phyloP scores from a whole-genome alignment of 2,888 invertebrate species.

The Drosophila vallismaia region DNA sequence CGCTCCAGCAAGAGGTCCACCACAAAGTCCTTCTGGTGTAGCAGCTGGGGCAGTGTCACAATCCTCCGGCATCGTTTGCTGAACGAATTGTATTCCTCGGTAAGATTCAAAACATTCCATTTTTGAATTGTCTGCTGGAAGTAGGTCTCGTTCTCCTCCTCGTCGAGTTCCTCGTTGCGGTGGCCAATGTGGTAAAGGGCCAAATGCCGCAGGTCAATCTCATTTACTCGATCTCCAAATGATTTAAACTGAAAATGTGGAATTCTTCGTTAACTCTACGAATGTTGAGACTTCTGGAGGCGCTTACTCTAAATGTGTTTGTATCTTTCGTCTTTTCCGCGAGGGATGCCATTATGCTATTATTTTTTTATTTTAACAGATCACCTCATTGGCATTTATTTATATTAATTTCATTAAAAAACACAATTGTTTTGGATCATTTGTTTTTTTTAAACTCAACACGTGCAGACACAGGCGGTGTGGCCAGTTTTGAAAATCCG shows the following conservation, averaged over 20 bases:
- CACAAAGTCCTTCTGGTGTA: constrained; percentile 91
- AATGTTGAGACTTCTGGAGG: background rate
- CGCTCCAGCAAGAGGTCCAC: constrained; percentile 89
- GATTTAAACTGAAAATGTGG: constrained; percentile 89
- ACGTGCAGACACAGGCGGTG: constrained; percentile 33
- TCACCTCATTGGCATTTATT: constrained; percentile 16
- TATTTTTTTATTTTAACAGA: background rate
- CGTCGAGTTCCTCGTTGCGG: constrained; percentile 88
- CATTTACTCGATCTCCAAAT: constrained; percentile 93
- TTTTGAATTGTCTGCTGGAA: constrained; percentile 93
- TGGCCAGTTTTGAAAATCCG: constrained; percentile 7
- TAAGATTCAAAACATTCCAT: constrained; percentile 95
- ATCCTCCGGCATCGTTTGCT: constrained; percentile 90
- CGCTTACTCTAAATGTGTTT: constrained; percentile 90
- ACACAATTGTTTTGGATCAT: constrained; percentile 17
- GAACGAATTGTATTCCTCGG: constrained; percentile 91
- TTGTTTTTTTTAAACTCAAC: constrained; percentile 30
- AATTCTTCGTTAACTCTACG: constrained; percentile 3
- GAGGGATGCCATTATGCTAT: constrained; percentile 53
- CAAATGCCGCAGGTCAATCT: constrained; percentile 91
- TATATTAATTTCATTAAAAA: background rate
- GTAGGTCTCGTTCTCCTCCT: constrained; percentile 88
- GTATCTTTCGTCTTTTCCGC: constrained; percentile 88
- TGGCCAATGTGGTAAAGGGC: constrained; percentile 93
- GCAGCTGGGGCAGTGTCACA: constrained; percentile 92